Evolutionary conservation across 2,113 vertebrate species (phyloP).

Genomic region (Desmodus rotundus): DNA sequence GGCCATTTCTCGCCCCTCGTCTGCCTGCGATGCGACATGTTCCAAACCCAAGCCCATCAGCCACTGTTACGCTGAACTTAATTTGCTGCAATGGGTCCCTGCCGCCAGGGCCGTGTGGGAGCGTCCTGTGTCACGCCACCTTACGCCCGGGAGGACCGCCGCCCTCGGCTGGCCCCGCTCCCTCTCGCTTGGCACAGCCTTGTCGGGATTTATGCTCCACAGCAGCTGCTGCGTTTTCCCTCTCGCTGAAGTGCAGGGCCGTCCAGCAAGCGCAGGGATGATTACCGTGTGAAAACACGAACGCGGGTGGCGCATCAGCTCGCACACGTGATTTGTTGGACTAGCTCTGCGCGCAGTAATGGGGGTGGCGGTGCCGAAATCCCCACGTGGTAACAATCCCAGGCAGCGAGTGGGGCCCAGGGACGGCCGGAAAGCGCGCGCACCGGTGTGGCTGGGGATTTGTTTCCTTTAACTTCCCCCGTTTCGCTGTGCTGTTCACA

Average conservation of each 20-base stretch:
- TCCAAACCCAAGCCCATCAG: constrained; percentile 67
- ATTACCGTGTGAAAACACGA: neutral
- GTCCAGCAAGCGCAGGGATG: rapidly evolving
- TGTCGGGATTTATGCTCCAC: constrained; percentile 53
- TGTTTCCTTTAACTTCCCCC: rapidly evolving
- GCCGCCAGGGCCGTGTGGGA: neutral
- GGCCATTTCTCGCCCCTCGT: constrained; percentile 57
- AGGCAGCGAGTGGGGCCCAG: neutral
- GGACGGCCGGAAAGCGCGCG: rapidly evolving
- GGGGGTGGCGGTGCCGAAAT: neutral
- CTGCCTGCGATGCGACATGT: constrained; percentile 63
- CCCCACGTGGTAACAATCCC: rapidly evolving
- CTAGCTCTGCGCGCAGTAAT: neutral
- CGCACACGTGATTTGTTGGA: neutral
- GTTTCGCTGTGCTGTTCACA: neutral
- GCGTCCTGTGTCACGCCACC: constrained; percentile 49
- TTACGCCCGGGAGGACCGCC: neutral
- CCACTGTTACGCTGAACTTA: constrained; percentile 58
- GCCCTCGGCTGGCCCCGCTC: neutral
- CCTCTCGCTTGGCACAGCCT: constrained; percentile 41
- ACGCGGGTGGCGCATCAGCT: neutral
- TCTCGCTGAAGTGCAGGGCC: rapidly evolving
- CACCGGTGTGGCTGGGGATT: rapidly evolving
- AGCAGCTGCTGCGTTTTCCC: neutral
- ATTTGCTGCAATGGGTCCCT: constrained; percentile 41